These are phyloP conservation scores for Phyllotis vaccarum DNA, from an alignment of 2,797 vertebrate species.

Conservation along the genomic window DNA sequence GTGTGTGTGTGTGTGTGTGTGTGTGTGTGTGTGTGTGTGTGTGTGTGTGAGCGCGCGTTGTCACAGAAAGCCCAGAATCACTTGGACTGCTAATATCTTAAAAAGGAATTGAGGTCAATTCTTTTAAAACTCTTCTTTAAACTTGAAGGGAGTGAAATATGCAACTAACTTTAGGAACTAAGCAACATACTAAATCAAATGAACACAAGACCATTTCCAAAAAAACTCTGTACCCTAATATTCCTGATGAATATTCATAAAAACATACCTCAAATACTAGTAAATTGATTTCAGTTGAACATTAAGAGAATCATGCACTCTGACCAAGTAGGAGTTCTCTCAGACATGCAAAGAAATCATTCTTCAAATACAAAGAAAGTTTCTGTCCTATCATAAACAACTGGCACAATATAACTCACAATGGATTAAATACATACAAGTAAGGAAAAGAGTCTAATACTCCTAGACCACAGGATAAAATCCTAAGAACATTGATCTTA, in stretches of 20 bases:
- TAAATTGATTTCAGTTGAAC: not conserved
- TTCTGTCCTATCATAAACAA: not conserved
- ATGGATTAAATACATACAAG: not conserved
- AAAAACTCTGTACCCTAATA: not conserved
- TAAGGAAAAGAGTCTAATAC: not conserved
- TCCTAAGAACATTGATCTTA: not conserved
- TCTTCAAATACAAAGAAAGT: not conserved
- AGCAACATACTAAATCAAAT: not conserved
- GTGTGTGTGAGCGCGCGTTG: too few species aligned
- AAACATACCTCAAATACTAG: not conserved
- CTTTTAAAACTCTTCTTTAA: not conserved
- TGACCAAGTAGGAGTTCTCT: not conserved
- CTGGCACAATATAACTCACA: too few species aligned
- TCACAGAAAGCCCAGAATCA: not conserved
- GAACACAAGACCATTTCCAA: not conserved
- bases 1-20: too few species aligned
- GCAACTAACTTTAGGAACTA: not conserved
- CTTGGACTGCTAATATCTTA: not conserved
- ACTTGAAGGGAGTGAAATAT: not conserved
- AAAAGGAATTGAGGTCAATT: not conserved
- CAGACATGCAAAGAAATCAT: not conserved
- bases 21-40: too few species aligned
- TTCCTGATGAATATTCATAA: not conserved
- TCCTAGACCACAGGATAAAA: not conserved
- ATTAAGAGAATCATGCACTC: not conserved